Conservation (phyloP, 2,888 invertebrate species). For the Polyommatus icarus region DNA sequence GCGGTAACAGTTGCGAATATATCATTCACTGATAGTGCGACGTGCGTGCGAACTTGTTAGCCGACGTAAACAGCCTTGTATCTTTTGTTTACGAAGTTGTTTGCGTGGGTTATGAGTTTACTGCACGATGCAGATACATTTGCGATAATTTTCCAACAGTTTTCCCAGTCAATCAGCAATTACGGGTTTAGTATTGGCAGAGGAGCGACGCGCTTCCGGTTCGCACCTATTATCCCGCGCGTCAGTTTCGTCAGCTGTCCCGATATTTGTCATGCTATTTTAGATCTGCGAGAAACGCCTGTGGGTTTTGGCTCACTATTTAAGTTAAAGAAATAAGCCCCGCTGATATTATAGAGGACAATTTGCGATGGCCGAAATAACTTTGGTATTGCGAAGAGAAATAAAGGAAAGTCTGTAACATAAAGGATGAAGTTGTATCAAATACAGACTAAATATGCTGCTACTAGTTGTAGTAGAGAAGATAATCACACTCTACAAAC, state of each 20-base stretch:
- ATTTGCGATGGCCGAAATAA: background rate
- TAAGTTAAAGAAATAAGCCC: conserved; percentile 4
- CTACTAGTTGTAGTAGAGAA: too few species aligned
- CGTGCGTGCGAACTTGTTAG: background rate
- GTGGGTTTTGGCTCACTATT: conserved; percentile 18
- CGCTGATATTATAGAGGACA: background rate
- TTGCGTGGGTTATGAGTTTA: background rate
- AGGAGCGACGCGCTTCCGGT: background rate
- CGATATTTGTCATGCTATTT: conserved; percentile 28
- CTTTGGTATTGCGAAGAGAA: background rate
- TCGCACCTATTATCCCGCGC: conserved; percentile 5
- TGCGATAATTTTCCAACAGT: background rate
- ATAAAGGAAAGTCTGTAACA: background rate
- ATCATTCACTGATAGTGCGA: conserved; percentile 6
- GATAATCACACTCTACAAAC: too few species aligned
- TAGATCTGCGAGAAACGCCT: conserved; percentile 13
- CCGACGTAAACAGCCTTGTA: background rate
- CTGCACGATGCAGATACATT: background rate
- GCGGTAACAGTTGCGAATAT: conserved; percentile 17
- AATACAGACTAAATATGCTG: too few species aligned
- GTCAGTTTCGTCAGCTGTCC: conserved; percentile 28
- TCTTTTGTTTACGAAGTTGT: background rate
- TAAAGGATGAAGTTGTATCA: too few species aligned
- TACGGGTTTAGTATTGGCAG: conserved; percentile 10
- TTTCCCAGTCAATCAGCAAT: background rate